Conservation (phyloP, 1,140 invertebrate genomes). For the Lineus longissimus region DNA sequence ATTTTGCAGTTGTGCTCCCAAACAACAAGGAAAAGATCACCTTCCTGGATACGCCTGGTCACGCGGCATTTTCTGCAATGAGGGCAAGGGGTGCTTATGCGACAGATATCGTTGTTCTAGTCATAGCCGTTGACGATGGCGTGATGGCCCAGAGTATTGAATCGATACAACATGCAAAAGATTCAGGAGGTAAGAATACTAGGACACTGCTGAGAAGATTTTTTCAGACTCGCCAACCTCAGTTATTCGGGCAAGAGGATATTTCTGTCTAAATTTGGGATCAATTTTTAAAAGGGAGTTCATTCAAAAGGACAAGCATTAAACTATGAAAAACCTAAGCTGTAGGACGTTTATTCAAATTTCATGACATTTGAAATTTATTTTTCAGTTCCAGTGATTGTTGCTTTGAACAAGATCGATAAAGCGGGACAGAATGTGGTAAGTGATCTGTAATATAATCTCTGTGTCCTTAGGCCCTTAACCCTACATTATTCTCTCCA, state of each 20-base stretch:
- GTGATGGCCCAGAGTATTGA: conserved; percentile 94
- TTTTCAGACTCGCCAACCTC: too few relatives aligned
- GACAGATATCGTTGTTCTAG: conserved; percentile 93
- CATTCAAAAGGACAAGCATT: too few relatives aligned
- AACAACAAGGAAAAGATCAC: conserved; percentile 71
- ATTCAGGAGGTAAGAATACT: conserved; percentile 32
- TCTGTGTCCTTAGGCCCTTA: too few relatives aligned
- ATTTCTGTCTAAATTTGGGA: too few relatives aligned
- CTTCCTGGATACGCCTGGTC: conserved; percentile 99
- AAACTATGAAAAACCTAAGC: too few relatives aligned
- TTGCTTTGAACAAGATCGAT: conserved; percentile 99
- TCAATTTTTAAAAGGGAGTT: too few relatives aligned
- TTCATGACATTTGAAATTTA: too few relatives aligned
- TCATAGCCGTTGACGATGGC: conserved; percentile 98
- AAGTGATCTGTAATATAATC: conserved; percentile 27
- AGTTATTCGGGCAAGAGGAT: too few relatives aligned
- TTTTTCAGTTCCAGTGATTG: conserved; percentile 88
- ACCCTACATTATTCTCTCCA: too few relatives aligned
- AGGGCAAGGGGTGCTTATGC: conserved; percentile 81
- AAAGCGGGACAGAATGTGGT: conserved; percentile 75
- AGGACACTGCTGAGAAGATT: too few relatives aligned
- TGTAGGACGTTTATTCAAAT: too few relatives aligned
- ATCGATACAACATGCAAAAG: conserved; percentile 57
- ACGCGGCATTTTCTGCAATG: conserved; percentile 93
- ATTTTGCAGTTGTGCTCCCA: conserved; percentile 26